Base-by-base conservation (phyloP, 2,113 vertebrate species). In the Channa maculata region DNA sequence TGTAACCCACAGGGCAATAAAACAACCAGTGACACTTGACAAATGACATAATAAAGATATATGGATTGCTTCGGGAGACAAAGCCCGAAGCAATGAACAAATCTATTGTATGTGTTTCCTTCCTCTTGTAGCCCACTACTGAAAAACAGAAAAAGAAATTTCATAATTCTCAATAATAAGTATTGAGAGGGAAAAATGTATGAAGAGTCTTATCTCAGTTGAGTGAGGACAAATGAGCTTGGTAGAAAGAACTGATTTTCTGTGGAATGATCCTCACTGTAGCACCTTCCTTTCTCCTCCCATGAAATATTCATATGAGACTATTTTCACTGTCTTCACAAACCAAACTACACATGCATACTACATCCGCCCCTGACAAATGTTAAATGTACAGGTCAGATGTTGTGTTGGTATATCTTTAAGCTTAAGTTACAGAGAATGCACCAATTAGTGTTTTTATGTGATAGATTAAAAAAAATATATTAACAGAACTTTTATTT, bases 21-120 rank as follows among this genome's bases (percentile, higher is more conserved):
- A 52, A 68, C 49, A 79, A 51, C 6, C 15, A 1, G 63, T 61
- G 79, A 74, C 72, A 67, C 13, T 52, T 59, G 48, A 82, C 60
- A 70, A 33, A 70, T 70, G 46, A 37, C n/a, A 58, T 61, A 65
- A 79, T 53, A 63, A 44, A 64, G 38, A 61, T 46, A 36, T 34
- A 72, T 52, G 59, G 75, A 64, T 45, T 52, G 13, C 9, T 57
- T 54, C 45, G 6, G n/a, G 6, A 58, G 43, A 41, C 13, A 54
- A 39, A 66, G 2, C 37, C 54, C 0, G 3, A 41, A 43, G 66
- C 36, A 49, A 61, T 50, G 14, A n/a, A 48, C 8, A 13, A 10
- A 50, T 54, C 37, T 52, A 50, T 5, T 70, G 1, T 52, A 46
- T 46, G 37, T 15, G 66, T 48, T 66, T 60, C 14, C 33, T 5